These are phyloP conservation scores for Molossus alvarezi DNA, from an alignment of 2,797 vertebrate species.

Conservation along the genomic window DNA sequence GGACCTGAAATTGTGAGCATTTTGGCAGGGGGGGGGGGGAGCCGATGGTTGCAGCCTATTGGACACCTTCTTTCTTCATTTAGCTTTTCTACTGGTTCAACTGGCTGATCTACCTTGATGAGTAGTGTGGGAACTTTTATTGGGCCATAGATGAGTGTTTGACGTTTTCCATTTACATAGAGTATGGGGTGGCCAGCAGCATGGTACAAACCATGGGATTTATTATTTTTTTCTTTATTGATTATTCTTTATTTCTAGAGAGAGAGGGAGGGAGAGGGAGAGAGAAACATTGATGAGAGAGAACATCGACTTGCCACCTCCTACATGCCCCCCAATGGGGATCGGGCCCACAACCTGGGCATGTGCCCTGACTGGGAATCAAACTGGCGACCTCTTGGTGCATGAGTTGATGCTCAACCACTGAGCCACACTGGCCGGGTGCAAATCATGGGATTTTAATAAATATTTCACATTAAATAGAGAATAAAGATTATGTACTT, in stretches of 20 bases:
- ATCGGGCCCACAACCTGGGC: no score
- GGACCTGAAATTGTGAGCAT: conserved; percentile 74
- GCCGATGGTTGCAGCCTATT: neutral
- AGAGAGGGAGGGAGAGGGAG: no score
- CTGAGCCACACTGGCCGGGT: no score
- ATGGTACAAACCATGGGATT: conserved; percentile 78
- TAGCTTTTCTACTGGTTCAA: conserved; percentile 65
- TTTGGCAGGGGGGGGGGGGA: neutral
- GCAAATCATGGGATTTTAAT: conserved; percentile 80
- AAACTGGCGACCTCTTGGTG: no score
- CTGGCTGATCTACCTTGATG: conserved; percentile 10
- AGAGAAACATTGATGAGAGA: no score
- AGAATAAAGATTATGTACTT: conserved; percentile 68
- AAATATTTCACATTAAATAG: conserved; percentile 81
- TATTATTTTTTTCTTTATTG: conserved; percentile 74
- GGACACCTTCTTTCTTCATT: conserved; percentile 42
- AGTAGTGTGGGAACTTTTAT: conserved; percentile 43
- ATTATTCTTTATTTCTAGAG: no score
- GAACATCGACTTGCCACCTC: no score
- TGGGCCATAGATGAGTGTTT: conserved; percentile 20
- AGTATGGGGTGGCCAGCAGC: conserved; percentile 79
- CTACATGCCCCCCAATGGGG: no score
- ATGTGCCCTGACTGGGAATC: no score
- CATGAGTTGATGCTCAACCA: no score
- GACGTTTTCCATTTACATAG: conserved; percentile 81